Percentiles rank a stretch among this genome's conserved stretches.
Conservation (phyloP, 2,797 vertebrate genomes). For the Sylvia borin region DNA sequence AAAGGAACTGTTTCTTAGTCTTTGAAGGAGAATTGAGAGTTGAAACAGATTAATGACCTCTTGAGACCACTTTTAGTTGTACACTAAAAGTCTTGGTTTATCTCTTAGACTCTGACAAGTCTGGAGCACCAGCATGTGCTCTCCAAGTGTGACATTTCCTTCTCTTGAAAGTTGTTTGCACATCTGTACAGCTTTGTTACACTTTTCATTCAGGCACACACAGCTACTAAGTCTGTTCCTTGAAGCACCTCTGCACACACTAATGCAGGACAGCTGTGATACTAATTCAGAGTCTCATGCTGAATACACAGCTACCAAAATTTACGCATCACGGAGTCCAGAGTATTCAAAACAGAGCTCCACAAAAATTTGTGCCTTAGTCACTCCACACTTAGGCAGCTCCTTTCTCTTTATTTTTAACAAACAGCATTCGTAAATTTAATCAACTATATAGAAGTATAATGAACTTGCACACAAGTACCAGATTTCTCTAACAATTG, state of each 20-base stretch:
- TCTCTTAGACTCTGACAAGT: neutral
- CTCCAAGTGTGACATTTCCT: neutral
- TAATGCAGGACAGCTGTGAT: neutral
- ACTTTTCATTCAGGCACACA: neutral
- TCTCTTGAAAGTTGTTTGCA: neutral
- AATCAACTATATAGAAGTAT: neutral
- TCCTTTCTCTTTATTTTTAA: neutral
- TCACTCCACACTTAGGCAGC: neutral
- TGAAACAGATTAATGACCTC: neutral
- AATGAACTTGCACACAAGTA: neutral
- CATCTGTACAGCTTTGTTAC: neutral
- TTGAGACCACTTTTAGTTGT: neutral
- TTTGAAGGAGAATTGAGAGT: neutral
- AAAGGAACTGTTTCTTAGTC: neutral
- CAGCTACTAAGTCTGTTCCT: fast-evolving
- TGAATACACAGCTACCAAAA: neutral
- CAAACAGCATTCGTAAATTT: neutral
- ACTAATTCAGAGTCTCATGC: neutral
- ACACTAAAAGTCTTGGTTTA: neutral
- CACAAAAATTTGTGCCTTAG: neutral
- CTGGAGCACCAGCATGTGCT: neutral
- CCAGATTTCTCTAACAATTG: neutral
- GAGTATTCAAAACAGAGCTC: neutral
- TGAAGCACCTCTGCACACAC: neutral
- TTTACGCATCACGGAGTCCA: neutral